Percentiles rank a stretch among this genome's conserved stretches.
phyloP scores from a whole-genome alignment of 2,113 vertebrate genomes.

The Thryonomys swinderianus region DNA sequence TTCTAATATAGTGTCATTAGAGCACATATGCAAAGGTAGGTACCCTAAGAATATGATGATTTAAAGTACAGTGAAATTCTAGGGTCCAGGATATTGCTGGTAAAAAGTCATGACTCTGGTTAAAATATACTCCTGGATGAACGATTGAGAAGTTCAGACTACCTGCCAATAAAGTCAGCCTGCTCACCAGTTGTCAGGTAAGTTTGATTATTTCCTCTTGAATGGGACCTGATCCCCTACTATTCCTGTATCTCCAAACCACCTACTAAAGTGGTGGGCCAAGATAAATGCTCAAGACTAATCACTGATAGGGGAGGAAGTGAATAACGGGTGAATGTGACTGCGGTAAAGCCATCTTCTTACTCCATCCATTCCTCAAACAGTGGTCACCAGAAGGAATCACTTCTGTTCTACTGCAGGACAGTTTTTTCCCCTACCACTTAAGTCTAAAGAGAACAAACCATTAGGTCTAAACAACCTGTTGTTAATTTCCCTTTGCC shows the following conservation, averaged over 20 bases:
- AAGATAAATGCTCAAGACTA: not conserved
- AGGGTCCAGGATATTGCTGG: conserved; percentile 6
- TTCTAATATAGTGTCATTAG: not conserved
- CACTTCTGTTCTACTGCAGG: not conserved
- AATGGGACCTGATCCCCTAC: not conserved
- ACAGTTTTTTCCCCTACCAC: not conserved
- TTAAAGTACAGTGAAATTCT: not conserved
- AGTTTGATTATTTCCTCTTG: conserved; percentile 14
- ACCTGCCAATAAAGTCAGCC: conserved; percentile 41
- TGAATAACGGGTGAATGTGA: not conserved
- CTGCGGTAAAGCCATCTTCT: not conserved
- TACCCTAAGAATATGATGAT: not conserved
- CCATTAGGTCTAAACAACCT: not conserved
- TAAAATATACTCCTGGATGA: conserved; percentile 48
- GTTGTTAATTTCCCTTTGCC: conserved; percentile 1
- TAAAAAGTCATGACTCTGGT: not conserved
- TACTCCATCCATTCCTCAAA: not conserved
- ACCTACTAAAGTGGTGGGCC: conserved; percentile 18
- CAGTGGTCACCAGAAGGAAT: not conserved
- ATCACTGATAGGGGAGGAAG: not conserved
- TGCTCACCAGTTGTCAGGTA: not conserved
- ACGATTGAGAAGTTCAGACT: conserved; percentile 29
- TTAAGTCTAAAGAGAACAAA: conserved; percentile 27
- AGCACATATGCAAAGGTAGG: not conserved
- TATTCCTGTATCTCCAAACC: not conserved